phyloP scores from a whole-genome alignment of 2,797 vertebrate species.

The Cygnus olor region DNA sequence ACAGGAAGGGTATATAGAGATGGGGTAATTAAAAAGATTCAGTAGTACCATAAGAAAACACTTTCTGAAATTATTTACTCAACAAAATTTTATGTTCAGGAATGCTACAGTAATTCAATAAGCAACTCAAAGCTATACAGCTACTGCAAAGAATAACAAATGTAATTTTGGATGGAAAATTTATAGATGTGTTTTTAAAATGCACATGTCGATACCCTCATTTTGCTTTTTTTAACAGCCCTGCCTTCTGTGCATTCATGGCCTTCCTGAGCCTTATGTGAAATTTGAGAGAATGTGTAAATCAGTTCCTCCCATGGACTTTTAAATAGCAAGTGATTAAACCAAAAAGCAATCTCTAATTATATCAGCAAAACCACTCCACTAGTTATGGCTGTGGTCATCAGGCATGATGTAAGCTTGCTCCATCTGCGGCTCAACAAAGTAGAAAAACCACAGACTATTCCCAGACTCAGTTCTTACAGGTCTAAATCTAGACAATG shows the following conservation, averaged over 20 bases:
- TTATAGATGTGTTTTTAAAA: constrained; percentile 4
- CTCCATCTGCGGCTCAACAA: neutral
- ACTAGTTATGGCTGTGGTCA: neutral
- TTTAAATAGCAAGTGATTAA: constrained; percentile 42
- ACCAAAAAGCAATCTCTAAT: constrained; percentile 37
- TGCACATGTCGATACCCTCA: neutral
- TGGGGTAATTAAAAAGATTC: neutral
- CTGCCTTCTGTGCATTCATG: neutral
- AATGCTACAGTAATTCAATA: neutral
- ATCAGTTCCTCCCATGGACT: constrained; percentile 1
- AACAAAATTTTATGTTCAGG: neutral
- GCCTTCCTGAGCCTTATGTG: neutral
- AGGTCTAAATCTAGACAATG: neutral
- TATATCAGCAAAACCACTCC: constrained; percentile 26
- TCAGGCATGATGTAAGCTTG: neutral
- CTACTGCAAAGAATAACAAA: neutral
- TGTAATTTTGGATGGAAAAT: neutral
- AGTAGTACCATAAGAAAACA: neutral
- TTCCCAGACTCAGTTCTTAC: neutral
- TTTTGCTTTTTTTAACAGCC: neutral
- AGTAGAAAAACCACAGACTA: constrained; percentile 1
- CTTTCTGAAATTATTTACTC: neutral
- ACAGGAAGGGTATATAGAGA: neutral
- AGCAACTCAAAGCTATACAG: neutral
- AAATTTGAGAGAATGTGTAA: constrained; percentile 16